A percentile compares a stretch with the other conserved stretches of the same genome.
Conservation (phyloP, 2,113 vertebrate genomes). For the Dendrocopos noguchii region DNA sequence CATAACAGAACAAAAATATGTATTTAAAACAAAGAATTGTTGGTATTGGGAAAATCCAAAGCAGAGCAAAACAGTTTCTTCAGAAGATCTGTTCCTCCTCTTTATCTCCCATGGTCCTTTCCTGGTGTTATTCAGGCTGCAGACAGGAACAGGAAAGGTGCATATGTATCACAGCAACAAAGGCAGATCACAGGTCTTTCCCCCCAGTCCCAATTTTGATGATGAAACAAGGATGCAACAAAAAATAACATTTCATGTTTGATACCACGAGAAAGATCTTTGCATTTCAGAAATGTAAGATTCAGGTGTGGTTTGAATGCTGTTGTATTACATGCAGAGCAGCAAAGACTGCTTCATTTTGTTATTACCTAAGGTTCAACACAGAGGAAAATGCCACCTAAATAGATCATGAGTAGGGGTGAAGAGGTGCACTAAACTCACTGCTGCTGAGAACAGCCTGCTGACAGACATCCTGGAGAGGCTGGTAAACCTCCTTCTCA, state of each 20-base stretch:
- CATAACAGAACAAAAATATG: constrained; percentile 48
- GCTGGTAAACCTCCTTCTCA: not conserved
- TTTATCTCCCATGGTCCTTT: not conserved
- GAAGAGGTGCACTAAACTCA: not conserved
- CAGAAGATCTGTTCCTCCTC: constrained; percentile 36
- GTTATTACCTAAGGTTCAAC: not conserved
- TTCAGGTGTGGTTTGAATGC: constrained; percentile 32
- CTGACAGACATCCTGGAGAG: not conserved
- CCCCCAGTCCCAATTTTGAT: not conserved
- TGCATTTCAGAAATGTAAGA: constrained; percentile 33
- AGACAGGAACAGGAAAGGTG: not conserved
- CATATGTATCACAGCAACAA: not conserved
- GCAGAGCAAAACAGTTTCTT: constrained; percentile 31
- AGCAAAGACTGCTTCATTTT: constrained; percentile 13
- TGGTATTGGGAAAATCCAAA: constrained; percentile 6
- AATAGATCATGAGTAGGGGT: constrained; percentile 5
- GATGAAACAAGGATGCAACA: not conserved
- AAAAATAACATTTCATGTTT: not conserved
- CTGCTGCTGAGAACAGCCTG: not conserved
- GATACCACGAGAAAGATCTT: constrained; percentile 43
- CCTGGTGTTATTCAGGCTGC: not conserved
- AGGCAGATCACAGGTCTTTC: not conserved
- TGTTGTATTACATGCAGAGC: not conserved
- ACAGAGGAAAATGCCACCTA: constrained; percentile 26
- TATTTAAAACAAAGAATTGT: constrained; percentile 70